Base-by-base conservation (phyloP, 1,140 invertebrate species). In the Pemphigus obesinymphae region DNA sequence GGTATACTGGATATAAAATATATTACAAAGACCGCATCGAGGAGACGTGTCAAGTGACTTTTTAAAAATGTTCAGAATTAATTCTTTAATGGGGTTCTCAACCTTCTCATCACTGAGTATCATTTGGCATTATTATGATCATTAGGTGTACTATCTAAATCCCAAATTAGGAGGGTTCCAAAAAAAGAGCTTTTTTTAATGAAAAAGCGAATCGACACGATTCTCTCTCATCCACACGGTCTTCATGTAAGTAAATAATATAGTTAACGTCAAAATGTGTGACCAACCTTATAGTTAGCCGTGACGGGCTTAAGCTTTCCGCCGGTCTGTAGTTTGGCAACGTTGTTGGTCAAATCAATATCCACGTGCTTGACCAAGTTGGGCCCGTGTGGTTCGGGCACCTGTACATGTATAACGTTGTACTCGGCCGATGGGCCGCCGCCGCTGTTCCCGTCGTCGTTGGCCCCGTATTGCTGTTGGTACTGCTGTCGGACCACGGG, bases 301-400 rank as follows among this genome's bases (percentile, higher is more conserved):
- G 43, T 50, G 29, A 58, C 55, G 3, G 76, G 76, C 37, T 29
- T 20, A 1, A 23, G 50, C 8, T 61, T 40, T 8, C n/a, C 75
- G 23, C 26, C 15, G n/a, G 75, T 61, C 34, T 80, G 53, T n/a
- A 80, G 55, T 80, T 80, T 45, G 37, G 55, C 76, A 17, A 61
- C 76, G 53, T 80, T 80, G 76, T 80, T 80, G 23, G 58, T 5
- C 55, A 80, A 31, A 4, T 80, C 76, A 23, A 80, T 40, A 15
- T 63, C 37, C 37, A 80, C 23, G 37, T 78, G 75, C 15, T 78
- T 78, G 13, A 43, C 3, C 0, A 61, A 8, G 23, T 80, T 40
- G n/a, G 76, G 53, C 0, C 37, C 53, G 23, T 61, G 10, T 2
- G 61, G 31, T 1, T 61, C 53, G 50, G 75, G 50, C 55, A 61